Evolutionary conservation across 2,797 vertebrate species (phyloP).

Genomic region (Acanthis flammea): DNA sequence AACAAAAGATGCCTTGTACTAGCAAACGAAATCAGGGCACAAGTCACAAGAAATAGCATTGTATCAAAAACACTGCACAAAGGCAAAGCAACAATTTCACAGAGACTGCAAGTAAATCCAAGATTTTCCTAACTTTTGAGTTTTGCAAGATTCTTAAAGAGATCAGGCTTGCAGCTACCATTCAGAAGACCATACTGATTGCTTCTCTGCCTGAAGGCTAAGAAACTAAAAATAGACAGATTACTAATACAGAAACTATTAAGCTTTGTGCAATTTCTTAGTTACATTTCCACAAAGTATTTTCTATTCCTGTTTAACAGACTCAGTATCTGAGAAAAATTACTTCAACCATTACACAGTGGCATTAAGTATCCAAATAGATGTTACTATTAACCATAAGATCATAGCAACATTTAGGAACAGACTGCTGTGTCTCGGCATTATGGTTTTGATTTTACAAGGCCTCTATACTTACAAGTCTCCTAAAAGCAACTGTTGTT

Average conservation of each 20-base stretch:
- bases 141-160: slow-evolving; percentile 43
- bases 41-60: slow-evolving; percentile 66
- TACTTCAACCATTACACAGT: not conserved
- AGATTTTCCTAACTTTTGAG: slow-evolving; percentile 36
- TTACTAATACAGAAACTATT: slow-evolving; percentile 40
- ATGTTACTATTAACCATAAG: not conserved
- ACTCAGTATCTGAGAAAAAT: not conserved
- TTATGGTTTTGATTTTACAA: not conserved
- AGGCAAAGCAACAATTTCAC: slow-evolving; percentile 31
- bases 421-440: not conserved
- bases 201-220: not conserved
- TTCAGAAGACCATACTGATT: not conserved
- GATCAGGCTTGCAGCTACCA: not conserved
- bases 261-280: not conserved
- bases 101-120: slow-evolving; percentile 29
- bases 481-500: not conserved
- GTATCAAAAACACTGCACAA: slow-evolving; percentile 51
- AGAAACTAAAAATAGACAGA: slow-evolving; percentile 12
- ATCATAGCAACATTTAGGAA: not conserved
- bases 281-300: not conserved
- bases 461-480: not conserved
- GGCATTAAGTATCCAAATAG: not conserved
- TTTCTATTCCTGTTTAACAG: slow-evolving; percentile 23
- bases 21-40: slow-evolving; percentile 55
- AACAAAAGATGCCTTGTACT: slow-evolving; percentile 65